A percentile compares a stretch with the other conserved stretches of the same genome.
phyloP scores from a whole-genome alignment of 2,113 vertebrate species.

The Columba livia region DNA sequence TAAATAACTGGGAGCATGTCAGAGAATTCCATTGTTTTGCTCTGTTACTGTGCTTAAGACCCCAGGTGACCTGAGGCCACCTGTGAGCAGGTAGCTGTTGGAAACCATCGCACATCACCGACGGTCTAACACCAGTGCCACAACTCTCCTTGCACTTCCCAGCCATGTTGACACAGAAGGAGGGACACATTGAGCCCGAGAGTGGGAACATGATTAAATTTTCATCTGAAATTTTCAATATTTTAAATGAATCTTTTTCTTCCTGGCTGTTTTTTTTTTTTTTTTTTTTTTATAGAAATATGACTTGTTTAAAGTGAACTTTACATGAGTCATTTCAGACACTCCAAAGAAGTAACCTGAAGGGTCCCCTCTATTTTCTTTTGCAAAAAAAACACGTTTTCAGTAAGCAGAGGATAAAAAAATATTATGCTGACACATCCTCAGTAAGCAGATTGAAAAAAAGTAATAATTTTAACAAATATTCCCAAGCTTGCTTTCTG shows the following conservation, averaged over 20 bases:
- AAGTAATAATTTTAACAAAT: not conserved
- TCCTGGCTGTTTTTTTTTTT: not conserved
- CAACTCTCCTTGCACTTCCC: not conserved
- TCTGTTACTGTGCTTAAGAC: not conserved
- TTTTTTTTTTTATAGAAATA: not conserved
- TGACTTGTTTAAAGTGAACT: not conserved
- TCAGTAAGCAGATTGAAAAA: not conserved
- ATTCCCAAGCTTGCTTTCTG: not conserved
- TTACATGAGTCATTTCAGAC: not conserved
- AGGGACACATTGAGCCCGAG: not conserved
- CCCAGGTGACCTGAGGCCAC: not conserved
- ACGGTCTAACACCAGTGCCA: not conserved
- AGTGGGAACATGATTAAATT: not conserved
- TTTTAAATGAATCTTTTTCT: not conserved
- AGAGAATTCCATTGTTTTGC: not conserved
- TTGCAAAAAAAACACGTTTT: not conserved
- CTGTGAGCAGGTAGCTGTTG: fast-evolving
- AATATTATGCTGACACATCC: not conserved
- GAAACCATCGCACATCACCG: not conserved
- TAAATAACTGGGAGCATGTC: not conserved
- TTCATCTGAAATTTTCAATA: not conserved
- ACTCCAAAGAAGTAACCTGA: not conserved
- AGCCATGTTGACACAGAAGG: fast-evolving
- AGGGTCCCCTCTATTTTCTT: not conserved
- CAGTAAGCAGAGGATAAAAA: not conserved